Percentiles rank a stretch among this genome's conserved stretches.
Conservation (phyloP, 2,113 vertebrate species). For the Ploceus nigricollis region DNA sequence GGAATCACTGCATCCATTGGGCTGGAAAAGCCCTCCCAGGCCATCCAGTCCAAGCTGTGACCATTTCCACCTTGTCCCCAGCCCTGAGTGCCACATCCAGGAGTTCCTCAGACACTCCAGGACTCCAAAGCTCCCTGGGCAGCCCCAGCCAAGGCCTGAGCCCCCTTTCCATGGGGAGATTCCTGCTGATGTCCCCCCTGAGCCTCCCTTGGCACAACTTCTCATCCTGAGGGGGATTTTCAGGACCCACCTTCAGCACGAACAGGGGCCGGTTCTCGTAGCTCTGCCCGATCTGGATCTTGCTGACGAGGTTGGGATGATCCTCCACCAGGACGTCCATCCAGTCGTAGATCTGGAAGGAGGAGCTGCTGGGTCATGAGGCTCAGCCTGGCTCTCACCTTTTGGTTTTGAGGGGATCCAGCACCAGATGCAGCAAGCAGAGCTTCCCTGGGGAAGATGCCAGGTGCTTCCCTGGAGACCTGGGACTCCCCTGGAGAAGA, state of each 20-base stretch:
- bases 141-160: neutral
- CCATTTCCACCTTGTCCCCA: neutral
- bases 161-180: neutral
- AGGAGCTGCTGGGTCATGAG: neutral
- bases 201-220: rapidly evolving
- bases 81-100: neutral
- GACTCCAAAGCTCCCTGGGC: neutral
- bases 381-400: neutral
- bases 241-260: constrained; percentile 82
- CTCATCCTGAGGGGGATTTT: neutral
- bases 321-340: constrained; percentile 83
- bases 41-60: neutral
- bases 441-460: neutral
- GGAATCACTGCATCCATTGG: neutral
- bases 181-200: neutral
- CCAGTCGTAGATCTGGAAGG: constrained; percentile 85
- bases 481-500: neutral
- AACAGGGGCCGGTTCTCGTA: constrained; percentile 82
- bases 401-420: neutral
- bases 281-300: constrained; percentile 84
- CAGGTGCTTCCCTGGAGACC: neutral
- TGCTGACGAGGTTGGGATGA: constrained; percentile 82
- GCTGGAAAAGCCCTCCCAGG: neutral
- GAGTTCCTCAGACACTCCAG: neutral
- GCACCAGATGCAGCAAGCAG: neutral